phyloP scores from a whole-genome alignment of 2,797 vertebrate genomes.

The Echiichthys vipera region DNA sequence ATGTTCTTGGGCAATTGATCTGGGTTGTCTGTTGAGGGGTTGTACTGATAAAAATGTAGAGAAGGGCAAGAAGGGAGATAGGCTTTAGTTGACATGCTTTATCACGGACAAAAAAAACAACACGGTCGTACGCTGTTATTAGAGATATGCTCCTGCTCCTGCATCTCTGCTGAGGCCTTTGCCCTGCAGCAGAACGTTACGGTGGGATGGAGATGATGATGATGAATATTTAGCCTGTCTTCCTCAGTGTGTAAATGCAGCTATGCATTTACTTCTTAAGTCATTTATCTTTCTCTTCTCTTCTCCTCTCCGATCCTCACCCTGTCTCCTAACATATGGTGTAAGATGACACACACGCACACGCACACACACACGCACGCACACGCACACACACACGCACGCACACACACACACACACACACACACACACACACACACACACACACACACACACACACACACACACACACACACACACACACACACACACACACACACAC shows the following conservation, averaged over 20 bases:
- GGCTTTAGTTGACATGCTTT: constrained; percentile 13
- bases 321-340: constrained; percentile 81
- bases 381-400: constrained; percentile 53
- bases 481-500: constrained; percentile 51
- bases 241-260: constrained; percentile 77
- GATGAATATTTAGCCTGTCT: constrained; percentile 78
- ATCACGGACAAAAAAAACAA: constrained; percentile 7
- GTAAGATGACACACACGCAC: constrained; percentile 62
- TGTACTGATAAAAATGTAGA: constrained; percentile 33
- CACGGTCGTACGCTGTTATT: constrained; percentile 29
- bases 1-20: constrained; percentile 53
- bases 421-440: constrained; percentile 39
- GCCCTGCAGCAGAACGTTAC: constrained; percentile 63
- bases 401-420: constrained; percentile 49
- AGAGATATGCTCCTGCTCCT: constrained; percentile 33
- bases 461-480: constrained; percentile 48
- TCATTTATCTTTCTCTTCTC: constrained; percentile 81
- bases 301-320: constrained; percentile 65
- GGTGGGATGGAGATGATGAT: constrained; percentile 66
- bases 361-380: constrained; percentile 32
- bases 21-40: constrained; percentile 52
- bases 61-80: constrained; percentile 3
- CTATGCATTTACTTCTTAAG: constrained; percentile 79
- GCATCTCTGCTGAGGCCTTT: constrained; percentile 55
- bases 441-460: constrained; percentile 46